Percentiles rank a stretch among this genome's conserved stretches.
These are phyloP conservation scores for Brachylomia viminalis DNA, from an alignment of 2,888 invertebrate species.

Conservation along the genomic window DNA sequence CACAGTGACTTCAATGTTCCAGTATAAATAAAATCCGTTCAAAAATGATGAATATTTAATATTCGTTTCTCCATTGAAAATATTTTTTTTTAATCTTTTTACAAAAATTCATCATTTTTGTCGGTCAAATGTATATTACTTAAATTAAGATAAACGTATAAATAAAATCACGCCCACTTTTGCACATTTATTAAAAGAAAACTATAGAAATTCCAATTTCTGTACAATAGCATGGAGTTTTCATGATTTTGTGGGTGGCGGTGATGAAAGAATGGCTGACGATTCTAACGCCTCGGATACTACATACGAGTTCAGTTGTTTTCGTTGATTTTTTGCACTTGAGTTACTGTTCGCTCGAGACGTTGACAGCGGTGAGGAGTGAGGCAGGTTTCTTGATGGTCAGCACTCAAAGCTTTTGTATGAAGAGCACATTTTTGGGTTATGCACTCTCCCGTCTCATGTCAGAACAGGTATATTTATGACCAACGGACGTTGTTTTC, in stretches of 20 bases:
- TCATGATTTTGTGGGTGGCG: conserved; percentile 76
- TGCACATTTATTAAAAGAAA: conserved; percentile 76
- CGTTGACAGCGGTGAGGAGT: conserved; percentile 78
- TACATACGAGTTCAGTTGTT: conserved; percentile 78
- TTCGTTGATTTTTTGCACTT: conserved; percentile 83
- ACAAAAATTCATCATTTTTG: conserved; percentile 78
- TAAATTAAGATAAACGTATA: conserved; percentile 58
- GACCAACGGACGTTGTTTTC: conserved; percentile 67
- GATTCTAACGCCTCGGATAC: conserved; percentile 87
- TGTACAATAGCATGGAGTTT: conserved; percentile 89
- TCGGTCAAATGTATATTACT: conserved; percentile 68
- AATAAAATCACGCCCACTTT: conserved; percentile 71
- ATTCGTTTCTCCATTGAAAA: not conserved
- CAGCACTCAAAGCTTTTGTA: conserved; percentile 87
- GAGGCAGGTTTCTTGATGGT: conserved; percentile 78
- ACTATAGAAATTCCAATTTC: conserved; percentile 84
- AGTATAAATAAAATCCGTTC: conserved; percentile 69
- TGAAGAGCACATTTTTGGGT: conserved; percentile 87
- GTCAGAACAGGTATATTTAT: conserved; percentile 56
- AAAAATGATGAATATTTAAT: conserved; percentile 77
- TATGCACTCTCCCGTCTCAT: conserved; percentile 75
- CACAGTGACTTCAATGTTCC: conserved; percentile 80
- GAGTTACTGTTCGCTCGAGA: conserved; percentile 74
- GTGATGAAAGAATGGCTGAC: conserved; percentile 83
- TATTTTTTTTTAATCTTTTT: no score